Evolutionary conservation across 2,113 vertebrate species (phyloP).

Genomic region (Thamnaconus septentrionalis): DNA sequence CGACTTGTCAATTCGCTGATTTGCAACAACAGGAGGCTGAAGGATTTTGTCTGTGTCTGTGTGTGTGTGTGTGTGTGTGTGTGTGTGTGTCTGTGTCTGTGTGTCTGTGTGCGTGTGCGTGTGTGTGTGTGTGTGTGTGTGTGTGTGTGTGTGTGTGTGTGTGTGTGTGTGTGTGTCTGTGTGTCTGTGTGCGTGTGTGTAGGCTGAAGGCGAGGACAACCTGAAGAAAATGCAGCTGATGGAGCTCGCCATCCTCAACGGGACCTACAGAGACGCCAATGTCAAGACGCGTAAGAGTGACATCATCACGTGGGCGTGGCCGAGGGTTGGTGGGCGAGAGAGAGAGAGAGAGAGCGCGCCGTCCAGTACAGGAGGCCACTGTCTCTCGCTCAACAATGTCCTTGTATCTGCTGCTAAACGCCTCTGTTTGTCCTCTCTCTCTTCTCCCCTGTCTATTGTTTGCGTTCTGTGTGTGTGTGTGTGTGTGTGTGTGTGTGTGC

Average conservation of each 20-base stretch:
- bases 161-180: constrained; percentile 42
- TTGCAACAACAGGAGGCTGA: no score
- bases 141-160: no score
- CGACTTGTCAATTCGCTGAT: no score
- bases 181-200: constrained; percentile 20
- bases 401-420: constrained; percentile 20
- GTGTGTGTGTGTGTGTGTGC: constrained; percentile 33
- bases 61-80: constrained; percentile 1
- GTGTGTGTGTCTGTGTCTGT: no score
- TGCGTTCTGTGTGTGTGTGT: constrained; percentile 46
- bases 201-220: constrained; percentile 99
- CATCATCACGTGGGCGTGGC: constrained; percentile 55
- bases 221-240: constrained; percentile 99
- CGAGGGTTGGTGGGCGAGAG: constrained; percentile 40
- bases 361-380: constrained; percentile 63
- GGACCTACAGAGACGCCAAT: constrained; percentile 99
- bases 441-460: constrained; percentile 60
- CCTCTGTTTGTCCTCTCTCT: constrained; percentile 51
- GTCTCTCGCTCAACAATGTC: constrained; percentile 59
- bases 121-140: no score
- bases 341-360: constrained; percentile 5
- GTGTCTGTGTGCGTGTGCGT: no score
- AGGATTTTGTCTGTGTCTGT: no score
- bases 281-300: constrained; percentile 96
- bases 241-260: constrained; percentile 98